phyloP scores from a whole-genome alignment of 1,140 invertebrate species.

The Phymorhynchus buccinoides region DNA sequence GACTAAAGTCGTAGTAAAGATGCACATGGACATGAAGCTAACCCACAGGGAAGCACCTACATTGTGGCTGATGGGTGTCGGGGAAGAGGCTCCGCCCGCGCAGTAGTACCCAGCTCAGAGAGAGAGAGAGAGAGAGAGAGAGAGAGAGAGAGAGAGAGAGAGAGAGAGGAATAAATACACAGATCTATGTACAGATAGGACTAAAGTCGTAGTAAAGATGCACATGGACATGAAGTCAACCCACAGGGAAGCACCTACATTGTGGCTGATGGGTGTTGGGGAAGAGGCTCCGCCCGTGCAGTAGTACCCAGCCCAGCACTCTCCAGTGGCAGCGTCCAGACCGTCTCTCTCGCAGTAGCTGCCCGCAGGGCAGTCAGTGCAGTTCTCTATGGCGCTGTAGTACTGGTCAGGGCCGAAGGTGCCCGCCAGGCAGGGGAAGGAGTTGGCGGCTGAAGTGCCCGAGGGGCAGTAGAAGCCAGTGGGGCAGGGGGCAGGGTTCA shows the following conservation, averaged over 20 bases:
- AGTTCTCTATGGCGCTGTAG: constrained; percentile 57
- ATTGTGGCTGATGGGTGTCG: constrained; percentile 60
- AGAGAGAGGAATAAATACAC: too few species aligned
- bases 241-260: constrained; percentile 52
- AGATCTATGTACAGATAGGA: too few species aligned
- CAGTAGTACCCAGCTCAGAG: constrained; percentile 67
- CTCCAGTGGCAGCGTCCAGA: constrained; percentile 57
- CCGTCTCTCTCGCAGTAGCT: constrained; percentile 64
- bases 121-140: too few species aligned
- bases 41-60: constrained; percentile 51
- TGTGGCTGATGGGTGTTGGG: constrained; percentile 60
- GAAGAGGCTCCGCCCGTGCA: constrained; percentile 63
- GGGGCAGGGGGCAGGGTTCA: constrained; percentile 64
- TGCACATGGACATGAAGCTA: too few species aligned
- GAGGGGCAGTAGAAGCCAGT: constrained; percentile 66
- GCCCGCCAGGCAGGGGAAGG: constrained; percentile 64
- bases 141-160: too few species aligned
- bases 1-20: too few species aligned
- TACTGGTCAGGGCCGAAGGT: constrained; percentile 62
- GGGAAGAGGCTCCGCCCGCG: constrained; percentile 59
- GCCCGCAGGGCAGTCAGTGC: constrained; percentile 64
- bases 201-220: too few species aligned
- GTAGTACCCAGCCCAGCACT: constrained; percentile 67
- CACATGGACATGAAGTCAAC: too few species aligned
- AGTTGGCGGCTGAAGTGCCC: constrained; percentile 55